These are phyloP conservation scores for Empidonax traillii DNA, from an alignment of 2,113 vertebrate species.

Conservation along the genomic window DNA sequence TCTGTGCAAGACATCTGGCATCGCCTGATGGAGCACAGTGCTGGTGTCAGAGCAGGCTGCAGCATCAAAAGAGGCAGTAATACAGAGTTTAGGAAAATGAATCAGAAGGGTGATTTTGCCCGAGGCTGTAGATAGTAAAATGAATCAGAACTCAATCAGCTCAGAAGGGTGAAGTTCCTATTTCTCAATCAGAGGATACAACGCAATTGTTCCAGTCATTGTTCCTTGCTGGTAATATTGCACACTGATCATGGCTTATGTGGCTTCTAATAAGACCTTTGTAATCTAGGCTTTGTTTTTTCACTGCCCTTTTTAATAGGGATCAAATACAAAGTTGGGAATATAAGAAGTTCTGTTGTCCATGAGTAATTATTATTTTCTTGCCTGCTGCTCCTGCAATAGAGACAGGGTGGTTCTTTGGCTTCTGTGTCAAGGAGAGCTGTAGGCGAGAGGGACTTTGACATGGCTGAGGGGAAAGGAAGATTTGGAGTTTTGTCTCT, in stretches of 20 bases:
- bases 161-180: neutral
- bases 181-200: neutral
- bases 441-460: neutral
- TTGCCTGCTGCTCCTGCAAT: neutral
- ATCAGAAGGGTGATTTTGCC: constrained; percentile 11
- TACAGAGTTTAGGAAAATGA: neutral
- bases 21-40: neutral
- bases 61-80: neutral
- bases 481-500: neutral
- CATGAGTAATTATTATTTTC: neutral
- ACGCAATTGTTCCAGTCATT: neutral
- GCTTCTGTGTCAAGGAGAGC: neutral
- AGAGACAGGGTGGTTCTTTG: neutral
- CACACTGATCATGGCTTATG: neutral
- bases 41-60: neutral
- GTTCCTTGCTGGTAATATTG: neutral
- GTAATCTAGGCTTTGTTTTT: neutral
- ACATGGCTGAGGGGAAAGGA: neutral
- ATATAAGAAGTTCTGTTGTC: neutral
- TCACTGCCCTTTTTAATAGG: neutral
- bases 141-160: constrained; percentile 10
- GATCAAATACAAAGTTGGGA: neutral
- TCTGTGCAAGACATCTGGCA: neutral
- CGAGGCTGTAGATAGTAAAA: neutral
- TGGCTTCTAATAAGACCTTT: neutral